A percentile compares a stretch with the other conserved stretches of the same genome.
phyloP scores from a whole-genome alignment of 1,140 invertebrate species.

The Choristoneura fumiferana region DNA sequence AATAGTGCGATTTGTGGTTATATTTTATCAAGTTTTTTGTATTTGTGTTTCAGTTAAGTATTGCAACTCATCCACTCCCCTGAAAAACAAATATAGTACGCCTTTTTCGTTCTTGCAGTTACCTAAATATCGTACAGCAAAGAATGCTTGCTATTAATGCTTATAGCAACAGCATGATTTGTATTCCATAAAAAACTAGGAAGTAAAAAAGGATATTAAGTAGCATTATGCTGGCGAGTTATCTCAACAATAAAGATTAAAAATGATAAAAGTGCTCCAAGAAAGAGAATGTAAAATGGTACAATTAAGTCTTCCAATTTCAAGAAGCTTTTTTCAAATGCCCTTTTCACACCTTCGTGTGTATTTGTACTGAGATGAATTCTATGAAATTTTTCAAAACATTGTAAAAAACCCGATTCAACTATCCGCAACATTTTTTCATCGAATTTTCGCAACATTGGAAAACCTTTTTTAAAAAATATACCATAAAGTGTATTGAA shows the following conservation, averaged over 20 bases:
- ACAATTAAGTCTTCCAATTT: constrained; percentile 2
- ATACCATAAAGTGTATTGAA: not conserved
- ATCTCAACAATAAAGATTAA: constrained; percentile 1
- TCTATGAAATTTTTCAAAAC: not conserved
- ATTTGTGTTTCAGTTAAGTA: too few relatives aligned
- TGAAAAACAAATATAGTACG: too few relatives aligned
- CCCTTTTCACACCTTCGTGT: not conserved
- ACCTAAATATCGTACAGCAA: too few relatives aligned
- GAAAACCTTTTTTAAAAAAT: constrained; percentile 2
- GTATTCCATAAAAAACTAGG: too few relatives aligned
- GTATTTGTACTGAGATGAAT: not conserved
- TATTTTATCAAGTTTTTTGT: too few relatives aligned
- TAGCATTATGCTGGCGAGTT: too few relatives aligned
- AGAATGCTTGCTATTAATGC: too few relatives aligned
- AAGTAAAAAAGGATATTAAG: too few relatives aligned
- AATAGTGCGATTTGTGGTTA: too few relatives aligned
- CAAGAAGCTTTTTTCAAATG: not conserved
- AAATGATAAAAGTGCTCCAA: not conserved
- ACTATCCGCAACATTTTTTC: not conserved
- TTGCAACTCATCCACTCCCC: too few relatives aligned
- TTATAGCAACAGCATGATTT: too few relatives aligned
- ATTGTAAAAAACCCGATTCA: not conserved
- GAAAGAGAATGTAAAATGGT: not conserved
- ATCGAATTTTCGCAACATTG: not conserved
- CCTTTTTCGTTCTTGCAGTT: too few relatives aligned